Evolutionary conservation across 92 coral and sea anemone genomes (phyloP).

Genomic region (Porites cylindrica): DNA sequence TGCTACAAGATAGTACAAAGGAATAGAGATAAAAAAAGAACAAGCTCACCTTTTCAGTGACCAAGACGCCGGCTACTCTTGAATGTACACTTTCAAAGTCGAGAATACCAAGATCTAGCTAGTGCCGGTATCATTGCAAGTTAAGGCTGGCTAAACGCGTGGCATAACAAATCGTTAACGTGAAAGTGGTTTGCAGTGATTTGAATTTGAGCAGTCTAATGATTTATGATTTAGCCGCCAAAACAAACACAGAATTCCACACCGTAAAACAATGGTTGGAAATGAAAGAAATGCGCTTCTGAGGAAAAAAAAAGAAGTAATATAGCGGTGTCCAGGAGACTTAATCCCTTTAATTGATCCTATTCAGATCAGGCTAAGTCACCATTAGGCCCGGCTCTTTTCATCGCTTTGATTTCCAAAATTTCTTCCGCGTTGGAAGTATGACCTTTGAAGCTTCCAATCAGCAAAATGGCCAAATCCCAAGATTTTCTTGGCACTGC

Average conservation of each 20-base stretch:
- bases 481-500: no score
- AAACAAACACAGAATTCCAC: not conserved
- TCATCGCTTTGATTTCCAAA: not conserved
- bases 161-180: conserved; percentile 29
- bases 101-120: not conserved
- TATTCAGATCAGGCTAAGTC: not conserved
- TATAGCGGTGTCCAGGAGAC: not conserved
- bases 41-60: conserved; percentile 2
- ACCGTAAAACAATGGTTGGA: not conserved
- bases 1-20: not conserved
- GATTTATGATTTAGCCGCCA: not conserved
- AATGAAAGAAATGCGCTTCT: not conserved
- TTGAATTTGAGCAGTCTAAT: not conserved
- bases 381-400: not conserved
- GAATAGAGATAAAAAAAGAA: not conserved
- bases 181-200: not conserved
- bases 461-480: not conserved
- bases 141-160: conserved; percentile 17
- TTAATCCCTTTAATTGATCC: not conserved
- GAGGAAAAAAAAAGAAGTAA: not conserved
- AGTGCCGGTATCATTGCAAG: not conserved
- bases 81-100: not conserved
- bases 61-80: not conserved
- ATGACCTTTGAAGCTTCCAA: not conserved
- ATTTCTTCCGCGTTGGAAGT: not conserved